Evolutionary conservation across 2,888 invertebrate species (phyloP).

Genomic region (Troides helena): DNA sequence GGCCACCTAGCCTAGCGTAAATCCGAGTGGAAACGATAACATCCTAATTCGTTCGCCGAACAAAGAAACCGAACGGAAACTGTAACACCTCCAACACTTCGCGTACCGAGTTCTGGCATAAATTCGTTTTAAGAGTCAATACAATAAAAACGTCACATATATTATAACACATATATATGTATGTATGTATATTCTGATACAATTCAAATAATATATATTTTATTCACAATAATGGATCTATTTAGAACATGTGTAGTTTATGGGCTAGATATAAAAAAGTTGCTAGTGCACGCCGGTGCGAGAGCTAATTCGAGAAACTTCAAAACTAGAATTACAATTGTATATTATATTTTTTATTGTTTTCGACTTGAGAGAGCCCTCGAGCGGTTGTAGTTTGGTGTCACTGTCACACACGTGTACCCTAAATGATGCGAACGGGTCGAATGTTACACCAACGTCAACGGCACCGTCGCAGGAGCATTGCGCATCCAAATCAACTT

Average conservation of each 20-base stretch:
- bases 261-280: constrained; percentile 62
- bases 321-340: constrained; percentile 34
- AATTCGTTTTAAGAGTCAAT: constrained; percentile 73
- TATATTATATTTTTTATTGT: constrained; percentile 12
- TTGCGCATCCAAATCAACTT: too few species aligned
- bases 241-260: constrained; percentile 78
- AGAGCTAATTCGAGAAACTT: constrained; percentile 55
- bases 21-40: constrained; percentile 71
- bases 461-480: too few species aligned
- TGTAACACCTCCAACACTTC: constrained; percentile 53
- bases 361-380: constrained; percentile 11
- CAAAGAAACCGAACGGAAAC: constrained; percentile 66
- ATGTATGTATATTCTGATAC: constrained; percentile 67
- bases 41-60: constrained; percentile 66
- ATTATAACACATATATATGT: constrained; percentile 32
- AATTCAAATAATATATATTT: constrained; percentile 70
- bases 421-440: constrained; percentile 3
- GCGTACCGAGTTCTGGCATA: constrained; percentile 40
- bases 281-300: constrained; percentile 70
- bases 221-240: constrained; percentile 67
- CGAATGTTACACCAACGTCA: not conserved
- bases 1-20: constrained; percentile 77
- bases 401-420: constrained; percentile 4
- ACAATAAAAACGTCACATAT: constrained; percentile 56
- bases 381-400: constrained; percentile 10